Evolutionary conservation across 2,113 vertebrate species (phyloP).

Genomic region (Orientallactaga bullata): DNA sequence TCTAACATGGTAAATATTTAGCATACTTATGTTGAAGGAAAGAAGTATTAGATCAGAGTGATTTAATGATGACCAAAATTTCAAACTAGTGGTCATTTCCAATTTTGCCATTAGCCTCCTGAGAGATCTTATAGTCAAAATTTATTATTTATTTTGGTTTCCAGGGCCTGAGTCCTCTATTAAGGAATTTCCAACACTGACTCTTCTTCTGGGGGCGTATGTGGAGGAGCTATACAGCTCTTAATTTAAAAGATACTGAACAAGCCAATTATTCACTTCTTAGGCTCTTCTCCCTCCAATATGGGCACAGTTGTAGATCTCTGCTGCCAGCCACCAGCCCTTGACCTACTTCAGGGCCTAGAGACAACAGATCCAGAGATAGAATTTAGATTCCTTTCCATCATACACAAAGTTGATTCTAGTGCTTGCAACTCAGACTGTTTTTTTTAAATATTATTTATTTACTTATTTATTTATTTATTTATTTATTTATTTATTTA

Average conservation of each 20-base stretch:
- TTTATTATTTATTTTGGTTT: conserved; percentile 33
- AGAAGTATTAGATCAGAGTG: not conserved
- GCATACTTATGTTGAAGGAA: not conserved
- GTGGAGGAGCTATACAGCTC: not conserved
- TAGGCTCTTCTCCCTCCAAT: not conserved
- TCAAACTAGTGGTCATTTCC: not conserved
- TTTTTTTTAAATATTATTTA: too few species aligned
- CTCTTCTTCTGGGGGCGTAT: not conserved
- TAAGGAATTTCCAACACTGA: conserved; percentile 16
- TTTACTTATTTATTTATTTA: too few species aligned
- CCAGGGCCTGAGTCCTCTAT: not conserved
- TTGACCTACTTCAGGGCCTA: not conserved
- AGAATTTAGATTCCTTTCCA: not conserved
- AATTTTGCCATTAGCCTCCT: not conserved
- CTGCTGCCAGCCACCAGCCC: not conserved
- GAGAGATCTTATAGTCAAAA: not conserved
- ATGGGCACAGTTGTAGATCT: not conserved
- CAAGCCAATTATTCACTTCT: not conserved
- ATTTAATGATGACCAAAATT: not conserved
- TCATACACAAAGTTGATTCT: not conserved
- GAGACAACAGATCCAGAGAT: not conserved
- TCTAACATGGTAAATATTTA: not conserved
- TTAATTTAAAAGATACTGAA: conserved; percentile 1
- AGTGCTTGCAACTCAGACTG: not conserved
- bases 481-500: too few species aligned